Percentiles rank a stretch among this genome's conserved stretches.
Conservation (phyloP, 2,113 vertebrate genomes). For the Cheirogaleus medius region DNA sequence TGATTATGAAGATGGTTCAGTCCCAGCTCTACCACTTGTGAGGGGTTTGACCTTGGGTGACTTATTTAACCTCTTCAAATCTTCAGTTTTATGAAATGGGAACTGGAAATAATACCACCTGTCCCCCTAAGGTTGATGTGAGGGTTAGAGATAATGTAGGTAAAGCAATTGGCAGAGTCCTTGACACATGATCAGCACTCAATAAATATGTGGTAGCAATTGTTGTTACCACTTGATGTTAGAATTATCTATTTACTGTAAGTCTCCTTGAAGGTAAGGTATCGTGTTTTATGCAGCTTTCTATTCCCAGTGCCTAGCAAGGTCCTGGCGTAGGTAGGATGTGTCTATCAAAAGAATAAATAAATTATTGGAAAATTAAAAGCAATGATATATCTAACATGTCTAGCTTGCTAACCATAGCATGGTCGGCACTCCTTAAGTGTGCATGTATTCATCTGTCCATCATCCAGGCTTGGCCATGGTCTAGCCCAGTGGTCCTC, state of each 20-base stretch:
- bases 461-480: not conserved
- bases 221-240: conserved; percentile 12
- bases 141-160: conserved; percentile 24
- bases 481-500: not conserved
- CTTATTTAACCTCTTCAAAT: conserved; percentile 43
- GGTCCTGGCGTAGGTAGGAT: not conserved
- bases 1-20: conserved; percentile 21
- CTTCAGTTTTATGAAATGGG: not conserved
- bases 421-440: not conserved
- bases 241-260: conserved; percentile 37
- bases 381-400: not conserved
- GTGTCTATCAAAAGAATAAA: conserved; percentile 31
- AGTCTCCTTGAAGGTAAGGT: conserved; percentile 16
- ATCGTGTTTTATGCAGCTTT: not conserved
- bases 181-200: not conserved
- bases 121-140: not conserved
- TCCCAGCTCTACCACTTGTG: not conserved
- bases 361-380: conserved; percentile 21
- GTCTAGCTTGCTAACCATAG: not conserved
- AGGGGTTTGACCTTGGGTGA: conserved; percentile 17
- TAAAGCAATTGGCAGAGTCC: not conserved
- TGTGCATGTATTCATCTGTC: not conserved
- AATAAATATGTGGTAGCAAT: not conserved
- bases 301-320: not conserved
- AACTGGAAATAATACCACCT: not conserved